A percentile compares a stretch with the other conserved stretches of the same genome.
These are phyloP conservation scores for Mionectes olivaceus DNA, from an alignment of 2,797 vertebrate species.

Conservation along the genomic window DNA sequence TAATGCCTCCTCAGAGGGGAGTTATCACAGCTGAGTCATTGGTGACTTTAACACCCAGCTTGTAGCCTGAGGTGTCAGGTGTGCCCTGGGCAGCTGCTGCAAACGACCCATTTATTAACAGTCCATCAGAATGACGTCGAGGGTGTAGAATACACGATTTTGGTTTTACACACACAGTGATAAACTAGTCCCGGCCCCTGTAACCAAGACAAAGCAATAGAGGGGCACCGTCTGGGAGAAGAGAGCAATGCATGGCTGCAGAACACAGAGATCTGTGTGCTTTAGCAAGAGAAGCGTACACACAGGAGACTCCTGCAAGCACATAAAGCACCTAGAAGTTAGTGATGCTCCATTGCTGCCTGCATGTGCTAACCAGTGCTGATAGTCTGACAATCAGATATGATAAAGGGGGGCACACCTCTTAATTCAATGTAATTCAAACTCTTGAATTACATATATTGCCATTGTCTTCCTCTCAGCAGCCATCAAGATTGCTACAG, in stretches of 20 bases:
- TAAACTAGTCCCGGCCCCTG: too few species aligned
- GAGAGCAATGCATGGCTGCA: background rate
- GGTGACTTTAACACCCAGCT: too few species aligned
- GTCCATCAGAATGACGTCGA: too few species aligned
- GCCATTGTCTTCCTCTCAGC: background rate
- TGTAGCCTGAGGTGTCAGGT: too few species aligned
- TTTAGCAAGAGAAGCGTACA: background rate
- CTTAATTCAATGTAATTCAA: too few species aligned
- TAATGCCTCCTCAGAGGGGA: too few species aligned
- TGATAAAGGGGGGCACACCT: background rate
- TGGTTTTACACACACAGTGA: too few species aligned
- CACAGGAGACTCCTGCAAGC: background rate
- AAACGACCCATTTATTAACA: too few species aligned
- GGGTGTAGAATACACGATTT: too few species aligned
- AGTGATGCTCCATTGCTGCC: fast-evolving
- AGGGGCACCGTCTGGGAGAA: background rate
- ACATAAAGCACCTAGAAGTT: background rate
- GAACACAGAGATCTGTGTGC: background rate
- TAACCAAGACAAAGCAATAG: background rate
- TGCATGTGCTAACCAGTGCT: background rate
- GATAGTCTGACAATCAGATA: background rate
- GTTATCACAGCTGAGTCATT: too few species aligned
- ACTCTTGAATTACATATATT: background rate
- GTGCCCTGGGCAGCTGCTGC: too few species aligned
- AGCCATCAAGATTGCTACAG: background rate